Evolutionary conservation across 1,140 invertebrate genomes (phyloP), one percentile per base, ranked within the genome.

Genomic region (Glossosoma conforme): DNA sequence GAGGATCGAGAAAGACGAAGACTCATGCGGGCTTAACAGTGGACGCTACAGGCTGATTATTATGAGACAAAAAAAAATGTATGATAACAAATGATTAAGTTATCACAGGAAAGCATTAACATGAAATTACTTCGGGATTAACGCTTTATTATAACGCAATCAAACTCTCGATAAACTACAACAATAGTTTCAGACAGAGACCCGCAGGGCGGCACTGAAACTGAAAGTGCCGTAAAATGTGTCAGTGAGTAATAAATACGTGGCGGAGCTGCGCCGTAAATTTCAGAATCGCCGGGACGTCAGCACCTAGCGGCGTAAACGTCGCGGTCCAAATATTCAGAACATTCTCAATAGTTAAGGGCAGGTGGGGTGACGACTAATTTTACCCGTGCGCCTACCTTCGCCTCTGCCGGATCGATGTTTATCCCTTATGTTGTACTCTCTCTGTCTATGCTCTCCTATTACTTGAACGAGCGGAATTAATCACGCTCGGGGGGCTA

Each of bases 401-500:
- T 41, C 36, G 41, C 21, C 6, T 24, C 17, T 18, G 15, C 11
- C 13, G 24, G 14, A 56, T 56, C 54, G 48, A 56, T 52, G 49
- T 52, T 56, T 52, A 56, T 56, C 36, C 44, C 44, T 24, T 20
- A 14, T 17, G 22, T 15, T 33, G 20, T 44, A 47, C 38, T 54
- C 40, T 25, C 42, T 33, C 24, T 30, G 28, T 40, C 54, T n/a
- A n/a, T n/a, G n/a, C n/a, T n/a, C n/a, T n/a, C n/a, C n/a, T n/a
- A n/a, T n/a, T n/a, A n/a, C n/a, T n/a, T n/a, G n/a, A n/a, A n/a
- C 54, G 6, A 4, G 21, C 40, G 35, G 55, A 57, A 57, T 57
- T 57, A 57, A 57, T 57, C 55, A 53, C 46, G 33, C 17, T 30
- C 36, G 42, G 44, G 37, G 40, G 49, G 41, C 50, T 33, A 57